These are phyloP conservation scores for Alosa alosa DNA, from an alignment of 2,113 vertebrate species.

Conservation along the genomic window DNA sequence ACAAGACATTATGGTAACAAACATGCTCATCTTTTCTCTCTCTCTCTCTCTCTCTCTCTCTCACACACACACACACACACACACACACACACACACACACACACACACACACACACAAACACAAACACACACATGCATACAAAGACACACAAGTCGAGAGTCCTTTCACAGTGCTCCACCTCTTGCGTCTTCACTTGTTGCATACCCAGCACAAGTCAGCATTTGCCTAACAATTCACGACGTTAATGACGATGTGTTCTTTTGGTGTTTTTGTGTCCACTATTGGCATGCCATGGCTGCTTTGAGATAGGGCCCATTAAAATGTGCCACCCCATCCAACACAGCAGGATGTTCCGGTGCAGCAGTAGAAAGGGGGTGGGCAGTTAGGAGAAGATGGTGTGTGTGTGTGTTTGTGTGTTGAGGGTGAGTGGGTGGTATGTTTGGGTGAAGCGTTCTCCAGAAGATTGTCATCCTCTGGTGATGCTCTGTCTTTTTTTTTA, in stretches of 20 bases:
- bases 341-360: background rate
- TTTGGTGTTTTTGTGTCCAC: background rate
- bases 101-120: background rate
- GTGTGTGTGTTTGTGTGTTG: background rate
- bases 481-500: background rate
- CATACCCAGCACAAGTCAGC: background rate
- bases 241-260: background rate
- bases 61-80: conserved; percentile 18
- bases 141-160: background rate
- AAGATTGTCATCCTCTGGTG: background rate
- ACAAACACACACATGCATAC: background rate
- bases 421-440: no score
- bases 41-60: background rate
- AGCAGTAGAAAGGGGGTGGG: background rate
- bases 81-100: background rate
- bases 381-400: background rate
- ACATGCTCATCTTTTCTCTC: background rate
- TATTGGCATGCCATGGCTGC: background rate
- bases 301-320: background rate
- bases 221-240: background rate
- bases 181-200: background rate
- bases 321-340: no score
- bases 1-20: background rate
- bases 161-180: background rate
- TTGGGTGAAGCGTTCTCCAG: background rate